These are phyloP conservation scores for Drosophila grimshawi DNA, from an alignment of 1,140 invertebrate species.

Conservation along the genomic window DNA sequence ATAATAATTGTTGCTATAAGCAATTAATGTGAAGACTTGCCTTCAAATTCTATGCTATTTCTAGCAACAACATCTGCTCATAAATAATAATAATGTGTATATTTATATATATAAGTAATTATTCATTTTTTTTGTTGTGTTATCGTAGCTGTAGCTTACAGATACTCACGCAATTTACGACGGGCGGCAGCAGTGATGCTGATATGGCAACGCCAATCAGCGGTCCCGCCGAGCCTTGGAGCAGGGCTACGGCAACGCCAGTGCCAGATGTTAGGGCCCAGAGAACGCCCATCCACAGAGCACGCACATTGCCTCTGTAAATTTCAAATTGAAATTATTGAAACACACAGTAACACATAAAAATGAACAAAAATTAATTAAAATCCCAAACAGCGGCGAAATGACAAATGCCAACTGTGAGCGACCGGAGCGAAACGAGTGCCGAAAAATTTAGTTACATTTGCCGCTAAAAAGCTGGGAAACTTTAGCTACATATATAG, in stretches of 20 bases:
- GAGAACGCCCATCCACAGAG: slow-evolving; percentile 90
- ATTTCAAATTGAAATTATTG: slow-evolving; percentile 54
- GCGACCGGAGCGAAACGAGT: slow-evolving; percentile 6
- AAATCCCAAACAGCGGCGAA: slow-evolving; percentile 55
- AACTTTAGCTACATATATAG: not conserved
- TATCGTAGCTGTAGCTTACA: not conserved
- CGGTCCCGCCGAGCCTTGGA: slow-evolving; percentile 93
- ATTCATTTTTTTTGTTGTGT: not conserved
- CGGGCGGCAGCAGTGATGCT: slow-evolving; percentile 93
- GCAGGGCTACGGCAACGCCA: slow-evolving; percentile 93
- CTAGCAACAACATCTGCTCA: slow-evolving; percentile 41
- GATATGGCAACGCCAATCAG: slow-evolving; percentile 95
- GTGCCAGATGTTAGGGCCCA: slow-evolving; percentile 90
- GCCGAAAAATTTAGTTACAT: slow-evolving; percentile 67
- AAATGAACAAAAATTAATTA: slow-evolving; percentile 69
- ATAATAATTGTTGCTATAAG: slow-evolving; percentile 9
- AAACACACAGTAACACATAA: slow-evolving; percentile 46
- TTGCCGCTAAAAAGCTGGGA: slow-evolving; percentile 49
- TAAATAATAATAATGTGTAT: slow-evolving; percentile 57
- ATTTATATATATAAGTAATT: not conserved
- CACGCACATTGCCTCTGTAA: slow-evolving; percentile 88
- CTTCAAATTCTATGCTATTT: not conserved
- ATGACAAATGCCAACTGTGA: slow-evolving; percentile 62
- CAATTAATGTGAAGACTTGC: slow-evolving; percentile 15
- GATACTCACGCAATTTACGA: slow-evolving; percentile 92